Percentiles rank a stretch among this genome's conserved stretches.
Evolutionary conservation across 2,797 vertebrate genomes (phyloP).

Genomic region (Anguilla pacifica): DNA sequence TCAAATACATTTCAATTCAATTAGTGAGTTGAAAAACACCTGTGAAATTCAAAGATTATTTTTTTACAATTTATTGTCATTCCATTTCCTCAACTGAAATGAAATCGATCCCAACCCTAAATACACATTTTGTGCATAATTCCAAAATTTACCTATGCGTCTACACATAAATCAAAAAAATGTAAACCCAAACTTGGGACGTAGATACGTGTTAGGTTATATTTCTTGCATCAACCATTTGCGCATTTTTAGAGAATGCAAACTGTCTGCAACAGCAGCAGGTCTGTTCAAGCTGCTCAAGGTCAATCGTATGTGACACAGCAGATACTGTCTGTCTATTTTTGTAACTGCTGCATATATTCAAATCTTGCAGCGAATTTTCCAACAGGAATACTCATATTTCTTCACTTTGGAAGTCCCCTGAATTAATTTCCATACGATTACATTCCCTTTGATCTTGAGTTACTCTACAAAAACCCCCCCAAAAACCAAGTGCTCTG

Average conservation of each 20-base stretch:
- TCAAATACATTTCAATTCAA: not conserved
- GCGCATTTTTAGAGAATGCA: not conserved
- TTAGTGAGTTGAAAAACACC: not conserved
- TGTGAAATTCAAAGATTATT: not conserved
- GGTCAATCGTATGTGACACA: not conserved
- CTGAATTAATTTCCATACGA: not conserved
- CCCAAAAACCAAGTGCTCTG: not conserved
- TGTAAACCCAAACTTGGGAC: not conserved
- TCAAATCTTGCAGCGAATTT: not conserved
- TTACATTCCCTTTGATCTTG: not conserved
- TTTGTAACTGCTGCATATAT: not conserved
- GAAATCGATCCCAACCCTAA: not conserved
- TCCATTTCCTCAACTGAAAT: not conserved
- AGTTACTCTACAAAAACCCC: not conserved
- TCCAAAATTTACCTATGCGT: not conserved
- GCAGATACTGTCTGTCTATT: not conserved
- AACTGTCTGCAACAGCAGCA: not conserved
- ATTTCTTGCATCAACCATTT: not conserved
- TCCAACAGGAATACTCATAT: not conserved
- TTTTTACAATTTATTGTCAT: not conserved
- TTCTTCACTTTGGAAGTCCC: not conserved
- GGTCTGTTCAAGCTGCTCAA: not conserved
- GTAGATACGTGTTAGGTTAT: not conserved
- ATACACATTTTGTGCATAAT: not conserved
- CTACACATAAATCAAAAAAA: not conserved